Base-by-base conservation (phyloP, 2,888 invertebrate genomes). In the Stictocephala bisonia region DNA sequence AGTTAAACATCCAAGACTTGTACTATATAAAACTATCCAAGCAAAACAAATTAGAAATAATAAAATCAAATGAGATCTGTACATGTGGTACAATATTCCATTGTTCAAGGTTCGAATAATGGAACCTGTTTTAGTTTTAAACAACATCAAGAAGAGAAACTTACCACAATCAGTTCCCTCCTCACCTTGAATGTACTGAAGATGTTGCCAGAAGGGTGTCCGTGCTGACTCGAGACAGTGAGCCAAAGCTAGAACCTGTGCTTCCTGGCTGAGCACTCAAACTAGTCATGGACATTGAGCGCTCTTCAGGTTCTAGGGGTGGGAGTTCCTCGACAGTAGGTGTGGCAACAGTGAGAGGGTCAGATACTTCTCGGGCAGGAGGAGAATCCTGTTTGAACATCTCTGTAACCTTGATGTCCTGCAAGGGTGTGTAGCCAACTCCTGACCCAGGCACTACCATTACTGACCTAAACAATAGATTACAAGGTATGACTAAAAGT, bases 191-290 rank as follows among this genome's bases (percentile, higher is more conserved):
- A n/a, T 44, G 41, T 1, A 31, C 29, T n/a, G 35, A 22, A 26
- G 73, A 31, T 4, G 73, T 40, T 11, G 73, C 73, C 18, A 69
- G 31, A 9, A 74, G 27, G 1, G 74, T 74, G 20, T 73, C 73
- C 3, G 69, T 70, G n/a, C 75, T 76, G 48, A 76, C 51, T 2
- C 75, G 68, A 13, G 75, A 71, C 31, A 77, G 27, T 44, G 77
- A 75, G n/a, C 71, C 72, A n/a, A 74, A 60, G 41, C 77, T 77
- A 31, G 75, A 75, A 9, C 69, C 68, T 1, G 71, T 67, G 44
- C 56, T 56, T 27, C 70, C 70, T 18, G 70, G 70, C 56, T 70
- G 70, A 4, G 70, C 70, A n/a, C 27, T 56, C 20, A 70, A 56
- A 56, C 70, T 70, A 20, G 70, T 56, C 53, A 56, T 70, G 29